These are phyloP conservation scores for Sclerodermus sp. DNA, from an alignment of 2,888 invertebrate genomes.

Conservation along the genomic window DNA sequence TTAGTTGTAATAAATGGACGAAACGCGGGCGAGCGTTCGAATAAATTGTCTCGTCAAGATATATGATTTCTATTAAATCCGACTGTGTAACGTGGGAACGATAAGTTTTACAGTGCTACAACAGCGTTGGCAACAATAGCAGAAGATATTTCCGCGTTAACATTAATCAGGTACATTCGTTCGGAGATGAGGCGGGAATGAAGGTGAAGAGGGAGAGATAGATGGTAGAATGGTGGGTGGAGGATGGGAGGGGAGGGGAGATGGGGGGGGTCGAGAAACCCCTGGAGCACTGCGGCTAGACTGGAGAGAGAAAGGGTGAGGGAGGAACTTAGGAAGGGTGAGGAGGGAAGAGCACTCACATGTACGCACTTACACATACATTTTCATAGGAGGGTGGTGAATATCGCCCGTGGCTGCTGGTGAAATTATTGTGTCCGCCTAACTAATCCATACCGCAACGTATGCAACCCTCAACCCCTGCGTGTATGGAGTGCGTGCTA, in stretches of 20 bases:
- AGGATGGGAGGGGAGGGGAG: slow-evolving; percentile 3
- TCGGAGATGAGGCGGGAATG: too few relatives aligned
- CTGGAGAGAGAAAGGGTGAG: slow-evolving; percentile 5
- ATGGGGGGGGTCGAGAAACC: slow-evolving; percentile 18
- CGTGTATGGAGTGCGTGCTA: slow-evolving; percentile 48
- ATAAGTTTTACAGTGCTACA: too few relatives aligned
- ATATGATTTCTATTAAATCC: too few relatives aligned
- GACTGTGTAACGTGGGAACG: too few relatives aligned
- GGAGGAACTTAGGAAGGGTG: neutral
- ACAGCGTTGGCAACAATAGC: too few relatives aligned
- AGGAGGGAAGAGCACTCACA: slow-evolving; percentile 1
- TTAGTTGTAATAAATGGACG: too few relatives aligned
- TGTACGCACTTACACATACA: too few relatives aligned
- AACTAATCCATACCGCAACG: slow-evolving; percentile 54
- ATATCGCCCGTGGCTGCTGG: slow-evolving; percentile 35
- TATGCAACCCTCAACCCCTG: slow-evolving; percentile 45
- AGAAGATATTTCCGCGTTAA: too few relatives aligned
- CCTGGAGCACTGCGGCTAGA: slow-evolving; percentile 25
- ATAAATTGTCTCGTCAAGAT: too few relatives aligned
- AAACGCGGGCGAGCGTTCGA: too few relatives aligned
- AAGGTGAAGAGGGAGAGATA: neutral
- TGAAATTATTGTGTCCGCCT: slow-evolving; percentile 52
- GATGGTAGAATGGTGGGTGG: neutral
- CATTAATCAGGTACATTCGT: too few relatives aligned
- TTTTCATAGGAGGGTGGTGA: slow-evolving; percentile 15